Evolutionary conservation across 1,140 invertebrate genomes (phyloP).

Genomic region (Aplysia californica): DNA sequence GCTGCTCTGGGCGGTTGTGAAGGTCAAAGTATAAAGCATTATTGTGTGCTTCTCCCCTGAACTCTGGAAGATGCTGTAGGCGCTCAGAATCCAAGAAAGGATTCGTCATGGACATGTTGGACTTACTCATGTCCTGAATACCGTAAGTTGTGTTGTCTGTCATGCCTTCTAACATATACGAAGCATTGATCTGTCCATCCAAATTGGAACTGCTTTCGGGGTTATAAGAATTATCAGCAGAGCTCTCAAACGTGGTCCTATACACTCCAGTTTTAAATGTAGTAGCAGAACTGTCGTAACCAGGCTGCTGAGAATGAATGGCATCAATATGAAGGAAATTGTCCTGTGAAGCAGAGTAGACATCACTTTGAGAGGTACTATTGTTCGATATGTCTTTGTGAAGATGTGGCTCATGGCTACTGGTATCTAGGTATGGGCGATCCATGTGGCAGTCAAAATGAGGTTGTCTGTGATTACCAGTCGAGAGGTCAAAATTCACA

Average conservation of each 20-base stretch:
- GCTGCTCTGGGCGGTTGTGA: background rate
- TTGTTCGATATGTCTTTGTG: too few relatives aligned
- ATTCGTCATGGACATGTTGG: background rate
- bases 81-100: background rate
- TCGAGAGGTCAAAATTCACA: too few relatives aligned
- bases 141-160: background rate
- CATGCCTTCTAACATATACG: constrained; percentile 2
- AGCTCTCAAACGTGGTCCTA: constrained; percentile 1
- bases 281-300: background rate
- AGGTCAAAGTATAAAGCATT: background rate
- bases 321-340: constrained; percentile 8
- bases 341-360: constrained; percentile 5
- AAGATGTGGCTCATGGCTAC: too few relatives aligned
- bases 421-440: too few relatives aligned
- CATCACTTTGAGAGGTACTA: too few relatives aligned
- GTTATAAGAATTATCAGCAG: background rate
- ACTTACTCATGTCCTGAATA: background rate
- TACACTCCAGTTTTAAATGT: background rate
- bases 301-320: background rate
- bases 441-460: too few relatives aligned
- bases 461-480: too few relatives aligned
- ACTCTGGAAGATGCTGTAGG: constrained; percentile 5
- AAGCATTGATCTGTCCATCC: background rate
- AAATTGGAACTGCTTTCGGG: background rate
- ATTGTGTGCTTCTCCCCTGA: background rate